Evolutionary conservation across 1,140 invertebrate genomes (phyloP), one percentile per base, ranked within the genome.

Genomic region (Protaetia brevitarsis): DNA sequence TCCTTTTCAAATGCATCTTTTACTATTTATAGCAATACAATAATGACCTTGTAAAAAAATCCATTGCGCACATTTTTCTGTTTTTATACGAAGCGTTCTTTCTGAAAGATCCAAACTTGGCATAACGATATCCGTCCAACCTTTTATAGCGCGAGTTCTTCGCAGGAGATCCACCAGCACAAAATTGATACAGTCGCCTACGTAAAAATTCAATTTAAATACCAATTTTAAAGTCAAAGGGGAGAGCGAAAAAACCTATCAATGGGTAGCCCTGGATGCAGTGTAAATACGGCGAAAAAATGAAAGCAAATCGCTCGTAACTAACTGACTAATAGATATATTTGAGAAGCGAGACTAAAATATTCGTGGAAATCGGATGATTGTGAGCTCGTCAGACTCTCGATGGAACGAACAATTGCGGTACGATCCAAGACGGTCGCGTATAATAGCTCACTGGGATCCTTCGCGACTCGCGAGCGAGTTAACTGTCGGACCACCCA

Each of bases 401-500:
- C 26, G 57, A 59, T 19, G 57, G 41, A 59, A 59, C 57, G 36
- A 62, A 62, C 60, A 62, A 62, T 62, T 34, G 60, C 60, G 60
- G 29, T 62, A 59, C 57, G 57, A 27, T 28, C 57, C 26, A 59
- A 59, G 57, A 28, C 57, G 57, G 26, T 8, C 26, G 57, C 28
- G 30, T 59, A 59, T 59, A 59, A 59, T 59, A 29, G 57, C 57
- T 59, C 26, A 29, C 57, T 29, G 57, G 26, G 57, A 59, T 59
- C 57, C 60, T 31, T 36, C 65, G 65, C 65, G 60, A 57, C 29
- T 57, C 69, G 71, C 69, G 68, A 68, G 64, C 63, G 7, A 34
- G n/a, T 64, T 34, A 67, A 41, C 59, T 57, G 59, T 36, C 27
- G 66, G 71, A 72, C 71, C 71, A 72, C 73, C 71, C 73, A 72